Base-by-base conservation (phyloP, 2,113 vertebrate species). In the Cnemophilus loriae region DNA sequence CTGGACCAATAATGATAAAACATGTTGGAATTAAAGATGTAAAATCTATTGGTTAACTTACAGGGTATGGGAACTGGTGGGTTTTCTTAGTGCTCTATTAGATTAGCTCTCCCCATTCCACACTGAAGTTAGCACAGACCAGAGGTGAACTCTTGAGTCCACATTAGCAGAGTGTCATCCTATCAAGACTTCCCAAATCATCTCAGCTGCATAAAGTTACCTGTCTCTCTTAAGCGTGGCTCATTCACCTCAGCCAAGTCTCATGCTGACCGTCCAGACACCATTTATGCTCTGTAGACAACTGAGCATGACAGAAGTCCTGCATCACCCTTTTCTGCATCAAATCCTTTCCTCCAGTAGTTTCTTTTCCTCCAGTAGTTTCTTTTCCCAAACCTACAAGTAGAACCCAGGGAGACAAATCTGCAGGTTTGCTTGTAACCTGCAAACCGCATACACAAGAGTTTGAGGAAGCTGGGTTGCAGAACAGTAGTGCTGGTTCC, bases 81-180 rank as follows among this genome's bases (percentile, higher is more conserved):
- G 2, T 5, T 47, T 90, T 71, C 76, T 75, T 50, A 63, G 17
- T n/a, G 7, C 65, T 83, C 41, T 81, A 7, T 60, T 47, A 50
- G 28, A 42, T 47, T 75, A 26, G 8, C 15, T 67, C 12, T 81
- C 30, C 27, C 42, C 46, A 47, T 63, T 67, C 33, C 42, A 27
- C 32, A 41, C 68, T 75, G 27, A 84, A 59, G 55, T 69, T 84
- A 42, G 44, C 30, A 84, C 26, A 77, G 57, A 63, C 69, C 9
- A 80, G 35, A 89, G 26, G 7, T 55, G 33, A 73, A 41, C 52
- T 67, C 16, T 13, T 28, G 30, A 82, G 39, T 42, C 56, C 33
- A 68, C 19, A 42, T 0, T 0, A 41, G 60, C 24, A 65, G 22
- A 44, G 1, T 26, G 49, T 8, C 30, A 71, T 49, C 20, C 28